Base-by-base conservation (phyloP, 1,140 invertebrate genomes). In the Lethocerus indicus region DNA sequence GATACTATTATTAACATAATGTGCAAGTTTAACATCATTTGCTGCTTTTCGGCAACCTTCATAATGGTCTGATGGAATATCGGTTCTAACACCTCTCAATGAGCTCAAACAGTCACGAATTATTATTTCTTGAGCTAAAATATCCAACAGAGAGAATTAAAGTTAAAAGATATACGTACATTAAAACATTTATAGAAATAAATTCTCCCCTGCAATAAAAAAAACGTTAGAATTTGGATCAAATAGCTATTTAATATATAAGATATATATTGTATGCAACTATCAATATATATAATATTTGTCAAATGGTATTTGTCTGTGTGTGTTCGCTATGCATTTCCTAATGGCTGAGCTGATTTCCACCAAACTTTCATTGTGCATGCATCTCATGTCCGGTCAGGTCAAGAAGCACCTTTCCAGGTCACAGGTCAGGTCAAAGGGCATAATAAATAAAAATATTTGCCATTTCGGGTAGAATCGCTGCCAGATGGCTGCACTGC, bases 21-120 rank as follows among this genome's bases (percentile, higher is more conserved):
- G 76, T 5, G 75, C 86, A 29, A 92, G 63, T 57, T 77, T 78
- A 1, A 83, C 68, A 67, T 91, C 84, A 58, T 73, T 73, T 1
- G 85, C 78, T 39, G 86, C 83, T 28, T 78, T 70, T 52, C 87
- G 71, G 61, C 88, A 93, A 0, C 88, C 88, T 67, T 91, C 87
- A 65, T 88, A 91, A 52, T 78, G 80, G 66, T 92, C 89, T 2
- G 87, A 86, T n/a, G 88, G 89, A 56, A 92, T 84, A 60, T 93
- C 88, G 23, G 78, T 84, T 47, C 87, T 69, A 50, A 81, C 72
- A 41, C 74, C 76, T 59, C 72, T 74, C 14, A 92, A 64, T 12
- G 79, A 75, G 58, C 87, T 92, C 2, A 92, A 60, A 65, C 89
- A 93, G 58, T 87, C 82, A 58, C 89, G 71, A 1, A 83, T 92